Evolutionary conservation across 2,797 vertebrate genomes (phyloP).

Genomic region (Gallirallus australis): DNA sequence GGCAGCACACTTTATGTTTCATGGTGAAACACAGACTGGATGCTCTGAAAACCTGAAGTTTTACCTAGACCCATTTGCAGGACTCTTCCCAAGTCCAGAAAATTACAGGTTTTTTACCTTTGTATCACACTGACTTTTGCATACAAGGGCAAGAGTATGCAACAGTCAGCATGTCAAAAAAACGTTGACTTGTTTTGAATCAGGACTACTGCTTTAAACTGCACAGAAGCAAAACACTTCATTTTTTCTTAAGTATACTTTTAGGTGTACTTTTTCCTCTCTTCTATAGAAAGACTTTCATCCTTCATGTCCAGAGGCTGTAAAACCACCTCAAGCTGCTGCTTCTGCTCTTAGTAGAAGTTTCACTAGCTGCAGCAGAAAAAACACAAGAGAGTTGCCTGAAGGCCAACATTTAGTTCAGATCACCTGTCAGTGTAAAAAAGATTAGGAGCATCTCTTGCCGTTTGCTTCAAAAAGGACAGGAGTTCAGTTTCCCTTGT

Average conservation of each 20-base stretch:
- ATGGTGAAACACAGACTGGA: not conserved
- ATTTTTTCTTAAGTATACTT: not conserved
- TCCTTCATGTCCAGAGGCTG: not conserved
- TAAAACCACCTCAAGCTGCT: not conserved
- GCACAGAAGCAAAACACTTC: not conserved
- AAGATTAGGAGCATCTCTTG: not conserved
- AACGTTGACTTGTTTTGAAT: not conserved
- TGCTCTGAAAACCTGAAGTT: not conserved
- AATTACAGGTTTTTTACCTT: not conserved
- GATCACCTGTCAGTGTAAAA: rapidly evolving
- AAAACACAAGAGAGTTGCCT: not conserved
- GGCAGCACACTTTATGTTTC: not conserved
- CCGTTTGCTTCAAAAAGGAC: not conserved
- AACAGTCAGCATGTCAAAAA: not conserved
- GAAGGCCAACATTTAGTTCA: not conserved
- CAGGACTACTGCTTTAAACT: not conserved
- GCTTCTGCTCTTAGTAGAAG: not conserved
- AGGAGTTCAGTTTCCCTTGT: not conserved
- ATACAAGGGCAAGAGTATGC: rapidly evolving
- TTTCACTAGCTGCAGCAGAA: not conserved
- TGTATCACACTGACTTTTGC: not conserved
- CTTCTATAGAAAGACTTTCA: not conserved
- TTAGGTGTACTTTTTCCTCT: not conserved
- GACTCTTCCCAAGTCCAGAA: not conserved
- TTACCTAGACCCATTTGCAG: not conserved